These are phyloP conservation scores for Rhinolophus ferrumequinum DNA, from an alignment of 2,113 vertebrate species.

Conservation along the genomic window DNA sequence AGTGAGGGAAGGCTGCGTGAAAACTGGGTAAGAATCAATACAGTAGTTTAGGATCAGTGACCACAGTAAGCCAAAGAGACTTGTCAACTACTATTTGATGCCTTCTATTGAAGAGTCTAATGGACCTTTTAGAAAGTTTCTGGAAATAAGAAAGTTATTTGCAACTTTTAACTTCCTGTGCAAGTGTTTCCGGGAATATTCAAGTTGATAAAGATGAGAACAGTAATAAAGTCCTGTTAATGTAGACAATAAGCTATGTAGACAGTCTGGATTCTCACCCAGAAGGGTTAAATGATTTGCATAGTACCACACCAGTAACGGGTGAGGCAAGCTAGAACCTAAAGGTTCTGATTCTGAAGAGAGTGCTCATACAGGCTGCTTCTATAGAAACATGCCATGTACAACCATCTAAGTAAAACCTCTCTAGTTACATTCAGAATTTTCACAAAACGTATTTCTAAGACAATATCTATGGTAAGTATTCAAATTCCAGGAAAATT, in stretches of 20 bases:
- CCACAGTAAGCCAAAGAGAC: neutral
- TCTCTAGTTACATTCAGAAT: neutral
- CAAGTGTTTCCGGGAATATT: neutral
- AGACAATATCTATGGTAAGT: neutral
- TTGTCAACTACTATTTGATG: neutral
- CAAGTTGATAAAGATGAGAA: neutral
- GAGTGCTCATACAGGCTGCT: neutral
- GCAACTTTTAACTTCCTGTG: neutral
- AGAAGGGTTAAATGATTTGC: neutral
- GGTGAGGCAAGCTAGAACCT: neutral
- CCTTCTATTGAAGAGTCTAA: neutral
- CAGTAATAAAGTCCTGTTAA: neutral
- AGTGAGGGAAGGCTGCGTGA: neutral
- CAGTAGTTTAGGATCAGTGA: neutral
- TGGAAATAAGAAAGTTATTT: neutral
- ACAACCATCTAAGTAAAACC: neutral
- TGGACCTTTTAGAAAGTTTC: neutral
- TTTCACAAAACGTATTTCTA: neutral
- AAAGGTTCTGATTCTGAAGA: neutral
- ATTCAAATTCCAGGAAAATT: neutral
- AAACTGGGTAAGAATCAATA: neutral
- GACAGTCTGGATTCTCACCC: neutral
- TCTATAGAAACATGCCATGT: neutral
- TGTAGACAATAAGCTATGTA: neutral
- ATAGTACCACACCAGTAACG: neutral